Evolutionary conservation across 92 coral and sea anemone species (phyloP), one percentile per base, ranked within the genome.

Genomic region (Phymanthus crucifer): DNA sequence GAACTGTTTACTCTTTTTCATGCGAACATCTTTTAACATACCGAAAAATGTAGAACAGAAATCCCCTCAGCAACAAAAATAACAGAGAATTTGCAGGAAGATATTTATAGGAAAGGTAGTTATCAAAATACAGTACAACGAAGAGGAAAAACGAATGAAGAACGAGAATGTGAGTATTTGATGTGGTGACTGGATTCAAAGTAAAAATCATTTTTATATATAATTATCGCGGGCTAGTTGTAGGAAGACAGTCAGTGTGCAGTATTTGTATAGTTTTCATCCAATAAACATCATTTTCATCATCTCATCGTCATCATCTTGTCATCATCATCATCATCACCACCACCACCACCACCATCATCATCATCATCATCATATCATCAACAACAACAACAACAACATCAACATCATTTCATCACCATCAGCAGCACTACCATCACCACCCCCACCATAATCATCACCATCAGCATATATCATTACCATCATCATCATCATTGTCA

Each of bases 41-140:
- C 48, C 48, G 48, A 14, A 43, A n/a, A 43, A 7, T 10, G 13
- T 43, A 10, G 10, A 10, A 10, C 2, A 43, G 48, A 10, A 43
- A 10, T 69, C 29, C 48, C 73, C 73, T 69, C 35, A 69, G 34
- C 46, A 69, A 35, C 73, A 23, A 69, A 10, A 66, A 26, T n/a
- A n/a, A n/a, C n/a, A n/a, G n/a, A n/a, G n/a, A n/a, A n/a, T n/a
- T n/a, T n/a, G n/a, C n/a, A n/a, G n/a, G n/a, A n/a, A 43, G 48
- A 43, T 43, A 11, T 43, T 43, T 43, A 10, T 43, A 43, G 14
- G 14, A 7, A 43, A 43, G 10, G 0, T 43, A 5, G 11, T 43
- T 43, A 5, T 43, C 2, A 8, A 43, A 43, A 69, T 11, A 35
- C 23, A 32, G 40, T 69, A 68, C 72, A 68, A 19, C 57, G 17